phyloP scores from a whole-genome alignment of 2,797 vertebrate genomes.

The Thaleichthys pacificus region DNA sequence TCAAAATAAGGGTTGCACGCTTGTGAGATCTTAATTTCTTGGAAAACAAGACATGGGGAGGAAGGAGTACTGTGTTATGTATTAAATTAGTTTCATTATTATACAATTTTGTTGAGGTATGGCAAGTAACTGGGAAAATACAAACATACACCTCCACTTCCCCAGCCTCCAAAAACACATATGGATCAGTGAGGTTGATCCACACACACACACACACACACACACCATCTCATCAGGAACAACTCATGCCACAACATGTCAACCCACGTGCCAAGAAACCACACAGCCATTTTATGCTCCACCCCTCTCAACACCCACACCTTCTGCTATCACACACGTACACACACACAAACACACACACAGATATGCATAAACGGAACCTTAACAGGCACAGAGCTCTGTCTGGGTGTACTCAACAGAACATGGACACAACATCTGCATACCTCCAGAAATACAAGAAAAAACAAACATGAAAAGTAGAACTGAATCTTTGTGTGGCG shows the following conservation, averaged over 20 bases:
- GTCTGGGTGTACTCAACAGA: constrained; percentile 45
- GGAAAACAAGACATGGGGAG: constrained; percentile 64
- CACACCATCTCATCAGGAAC: background rate
- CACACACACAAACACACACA: constrained; percentile 17
- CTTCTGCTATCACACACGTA: constrained; percentile 4
- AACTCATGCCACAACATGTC: background rate
- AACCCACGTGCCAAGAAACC: background rate
- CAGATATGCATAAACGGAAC: constrained; percentile 35
- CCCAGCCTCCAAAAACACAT: constrained; percentile 17
- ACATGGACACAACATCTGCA: constrained; percentile 51
- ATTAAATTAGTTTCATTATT: constrained; percentile 65
- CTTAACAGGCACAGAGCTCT: constrained; percentile 42
- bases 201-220: constrained; percentile 14
- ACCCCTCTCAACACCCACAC: constrained; percentile 8
- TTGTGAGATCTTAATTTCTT: constrained; percentile 64
- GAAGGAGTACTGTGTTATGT: constrained; percentile 28
- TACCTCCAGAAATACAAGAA: constrained; percentile 31
- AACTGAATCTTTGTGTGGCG: constrained; percentile 27
- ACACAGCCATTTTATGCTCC: background rate
- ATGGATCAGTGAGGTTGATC: constrained; percentile 6
- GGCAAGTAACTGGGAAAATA: constrained; percentile 68
- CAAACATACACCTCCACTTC: constrained; percentile 45
- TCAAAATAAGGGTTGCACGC: constrained; percentile 65
- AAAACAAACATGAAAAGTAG: constrained; percentile 38
- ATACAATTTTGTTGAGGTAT: constrained; percentile 72